These are phyloP conservation scores for Brachyalestes nurse DNA, from an alignment of 2,797 vertebrate species.

Conservation along the genomic window DNA sequence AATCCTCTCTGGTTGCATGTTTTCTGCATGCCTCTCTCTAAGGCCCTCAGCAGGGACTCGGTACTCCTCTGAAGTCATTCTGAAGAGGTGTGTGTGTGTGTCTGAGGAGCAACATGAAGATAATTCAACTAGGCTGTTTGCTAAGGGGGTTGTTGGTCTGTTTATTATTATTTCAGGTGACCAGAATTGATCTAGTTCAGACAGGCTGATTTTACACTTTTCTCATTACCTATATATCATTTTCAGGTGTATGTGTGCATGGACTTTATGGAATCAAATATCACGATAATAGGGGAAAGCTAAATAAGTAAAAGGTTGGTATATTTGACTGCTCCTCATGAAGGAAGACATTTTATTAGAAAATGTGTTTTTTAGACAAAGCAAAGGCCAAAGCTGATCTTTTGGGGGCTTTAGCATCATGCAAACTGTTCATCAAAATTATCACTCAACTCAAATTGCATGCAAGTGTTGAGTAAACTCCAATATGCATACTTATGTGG, in stretches of 20 bases:
- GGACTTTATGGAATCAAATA: no score
- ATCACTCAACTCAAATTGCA: no score
- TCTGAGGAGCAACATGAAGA: background rate
- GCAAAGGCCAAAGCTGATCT: no score
- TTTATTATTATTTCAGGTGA: background rate
- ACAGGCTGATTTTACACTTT: background rate
- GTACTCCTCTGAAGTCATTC: background rate
- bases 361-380: no score
- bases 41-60: background rate
- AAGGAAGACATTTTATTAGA: no score
- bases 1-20: background rate
- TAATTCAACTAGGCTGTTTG: background rate
- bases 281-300: no score
- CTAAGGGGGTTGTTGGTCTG: background rate
- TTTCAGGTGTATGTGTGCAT: background rate
- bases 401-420: no score
- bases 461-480: no score
- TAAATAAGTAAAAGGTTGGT: no score
- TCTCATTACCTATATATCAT: background rate
- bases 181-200: background rate
- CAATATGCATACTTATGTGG: no score
- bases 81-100: slow-evolving; percentile 1
- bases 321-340: no score
- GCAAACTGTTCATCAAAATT: no score
- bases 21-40: background rate